Evolutionary conservation across 2,797 vertebrate species (phyloP), one percentile per base, ranked within the genome.

Genomic region (Eupleurogrammus muticus): DNA sequence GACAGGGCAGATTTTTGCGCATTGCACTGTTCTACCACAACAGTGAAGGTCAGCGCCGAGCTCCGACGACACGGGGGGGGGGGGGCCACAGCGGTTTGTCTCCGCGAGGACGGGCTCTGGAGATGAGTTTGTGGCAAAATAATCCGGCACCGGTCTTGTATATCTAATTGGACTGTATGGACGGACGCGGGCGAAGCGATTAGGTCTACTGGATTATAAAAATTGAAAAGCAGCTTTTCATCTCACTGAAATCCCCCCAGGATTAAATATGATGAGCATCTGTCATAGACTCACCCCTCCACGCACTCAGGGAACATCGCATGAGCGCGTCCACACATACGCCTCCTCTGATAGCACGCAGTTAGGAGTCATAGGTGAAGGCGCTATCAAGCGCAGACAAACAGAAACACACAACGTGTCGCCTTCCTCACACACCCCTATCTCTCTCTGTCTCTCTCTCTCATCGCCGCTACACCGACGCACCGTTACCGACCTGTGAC

Each of bases 201-300:
- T 90, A 90, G 85, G 89, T 77, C 82, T 81, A 82, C 87, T 76
- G 90, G 90, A 92, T 92, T 91, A 90, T 91, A 84, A 91, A n/a
- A 90, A 92, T 87, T 92, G 84, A 91, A 92, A 93, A 93, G 90
- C 91, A 87, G 90, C 90, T 93, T 93, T 93, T 91, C 87, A 90
- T 91, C 89, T 92, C 79, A 78, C 76, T 70, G 46, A 91, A 93
- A 92, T 93, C 90, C 88, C 85, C 80, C 53, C 70, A 65, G 90
- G 92, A 93, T 92, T 93, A 92, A 91, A 90, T 86, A 91, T 90
- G 90, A 91, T 88, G 88, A 91, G 75, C 90, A 75, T 91, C 91
- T 92, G 92, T 92, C 90, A 89, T 58, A 60, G 75, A 69, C 79
- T 82, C 66, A 34, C 64, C 61, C 21, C 54, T 54, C 28, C 23